Conservation (phyloP, 2,888 invertebrate species). For the Venusia cambrica region DNA sequence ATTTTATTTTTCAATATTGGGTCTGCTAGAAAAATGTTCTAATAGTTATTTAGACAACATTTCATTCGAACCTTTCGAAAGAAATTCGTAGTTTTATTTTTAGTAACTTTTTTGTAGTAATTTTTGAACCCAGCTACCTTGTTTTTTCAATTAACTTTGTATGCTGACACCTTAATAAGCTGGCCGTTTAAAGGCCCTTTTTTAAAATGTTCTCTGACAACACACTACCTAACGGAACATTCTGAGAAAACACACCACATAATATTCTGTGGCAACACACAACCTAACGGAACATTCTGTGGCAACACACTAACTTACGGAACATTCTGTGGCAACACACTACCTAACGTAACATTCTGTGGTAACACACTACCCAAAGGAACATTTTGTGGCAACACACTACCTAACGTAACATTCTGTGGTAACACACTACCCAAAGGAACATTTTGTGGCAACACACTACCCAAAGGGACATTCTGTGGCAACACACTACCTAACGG, state of each 20-base stretch:
- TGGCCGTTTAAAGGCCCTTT: too few species aligned
- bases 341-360: not conserved
- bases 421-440: not conserved
- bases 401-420: not conserved
- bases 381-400: not conserved
- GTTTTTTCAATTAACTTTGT: too few species aligned
- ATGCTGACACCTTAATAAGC: too few species aligned
- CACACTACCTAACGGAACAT: constrained; percentile 5
- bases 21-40: too few species aligned
- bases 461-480: not conserved
- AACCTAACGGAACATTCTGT: not conserved
- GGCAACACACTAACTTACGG: not conserved
- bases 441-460: not conserved
- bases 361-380: constrained; percentile 2
- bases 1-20: too few species aligned
- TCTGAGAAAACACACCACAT: too few species aligned
- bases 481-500: not conserved
- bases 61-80: too few species aligned
- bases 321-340: not conserved
- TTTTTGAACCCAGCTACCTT: too few species aligned
- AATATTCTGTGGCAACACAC: too few species aligned
- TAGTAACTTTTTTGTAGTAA: too few species aligned
- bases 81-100: too few species aligned
- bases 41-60: too few species aligned
- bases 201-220: not conserved